phyloP scores from a whole-genome alignment of 1,140 invertebrate genomes.

The Brachionus plicatilis region DNA sequence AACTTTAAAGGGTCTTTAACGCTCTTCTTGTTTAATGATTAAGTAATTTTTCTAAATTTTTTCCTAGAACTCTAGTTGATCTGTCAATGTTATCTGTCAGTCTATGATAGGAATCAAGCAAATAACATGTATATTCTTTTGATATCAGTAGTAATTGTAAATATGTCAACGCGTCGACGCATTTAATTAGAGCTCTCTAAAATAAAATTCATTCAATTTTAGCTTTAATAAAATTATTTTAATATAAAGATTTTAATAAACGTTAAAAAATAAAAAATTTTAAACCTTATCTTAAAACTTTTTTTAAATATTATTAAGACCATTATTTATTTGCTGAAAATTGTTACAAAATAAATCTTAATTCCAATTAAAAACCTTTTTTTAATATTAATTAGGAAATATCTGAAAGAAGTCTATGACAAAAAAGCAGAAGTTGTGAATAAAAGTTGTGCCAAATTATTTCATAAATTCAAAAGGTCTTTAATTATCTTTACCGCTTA shows the following conservation, averaged over 20 bases:
- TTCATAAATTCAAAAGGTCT: too few relatives aligned
- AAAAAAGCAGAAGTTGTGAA: too few relatives aligned
- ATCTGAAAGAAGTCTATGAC: too few relatives aligned
- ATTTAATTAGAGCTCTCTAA: not conserved
- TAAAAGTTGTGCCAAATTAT: too few relatives aligned
- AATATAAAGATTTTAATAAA: not conserved
- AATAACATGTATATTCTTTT: not conserved
- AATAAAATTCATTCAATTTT: not conserved
- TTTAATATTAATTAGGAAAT: too few relatives aligned
- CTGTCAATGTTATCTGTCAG: not conserved
- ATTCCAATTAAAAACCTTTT: too few relatives aligned
- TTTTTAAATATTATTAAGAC: too few relatives aligned
- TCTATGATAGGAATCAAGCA: not conserved
- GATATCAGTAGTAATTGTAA: not conserved
- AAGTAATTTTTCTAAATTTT: not conserved
- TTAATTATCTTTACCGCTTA: too few relatives aligned
- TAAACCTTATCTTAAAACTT: not conserved
- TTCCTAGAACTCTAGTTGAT: not conserved
- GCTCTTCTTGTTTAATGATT: not conserved
- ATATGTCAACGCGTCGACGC: not conserved
- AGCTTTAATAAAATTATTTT: not conserved
- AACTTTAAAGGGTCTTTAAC: not conserved
- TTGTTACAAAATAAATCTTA: too few relatives aligned
- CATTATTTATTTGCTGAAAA: too few relatives aligned
- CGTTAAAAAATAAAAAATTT: not conserved